Base-by-base conservation (phyloP, 2,888 invertebrate genomes). In the Standfussiana lucernea region DNA sequence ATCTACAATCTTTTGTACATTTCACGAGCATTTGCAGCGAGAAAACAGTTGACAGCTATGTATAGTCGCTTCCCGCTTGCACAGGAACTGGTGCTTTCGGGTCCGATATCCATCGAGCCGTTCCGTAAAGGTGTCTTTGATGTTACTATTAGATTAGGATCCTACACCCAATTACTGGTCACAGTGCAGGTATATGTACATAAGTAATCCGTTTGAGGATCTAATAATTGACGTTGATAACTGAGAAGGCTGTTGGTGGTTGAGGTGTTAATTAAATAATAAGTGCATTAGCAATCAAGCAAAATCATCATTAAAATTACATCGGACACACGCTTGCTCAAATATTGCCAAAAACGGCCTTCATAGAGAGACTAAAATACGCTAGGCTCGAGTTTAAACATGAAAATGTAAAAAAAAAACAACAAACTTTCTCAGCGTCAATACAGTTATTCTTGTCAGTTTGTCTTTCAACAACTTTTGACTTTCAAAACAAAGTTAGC, bases 131-230 rank as follows among this genome's bases (percentile, higher is more conserved):
- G 53, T 75, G 81, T 69, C 88, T 86, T 88, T 86, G 88, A 86
- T 86, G 83, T 77, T 45, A 35, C 71, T 86, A 84, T 86, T 86
- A 88, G 84, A 79, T 86, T 80, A 77, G 86, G 73, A 72, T 45
- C 64, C 21, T 65, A 59, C 75, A 69, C 72, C 86, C 84, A 86
- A 86, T 86, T 86, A 86, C 86, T 62, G 65, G 69, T 72, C 42
- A 42, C 64, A 68, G 71, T 59, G 56, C 64, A 78, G 56, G 72
- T 61, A 59, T 40, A 67, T 66, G 45, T 56, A n/a, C n/a, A n/a
- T n/a, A 71, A 85, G 59, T 85, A 56, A 77, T 32, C 35, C 37
- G 47, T 68, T 83, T 28, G 32, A 32, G 21, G 40, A 40, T 66
- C 37, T 81, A 24, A 53, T 84, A 56, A 72, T 62, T 66, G 40